These are phyloP conservation scores for Stegastes partitus DNA, from an alignment of 2,113 vertebrate genomes.

Conservation along the genomic window DNA sequence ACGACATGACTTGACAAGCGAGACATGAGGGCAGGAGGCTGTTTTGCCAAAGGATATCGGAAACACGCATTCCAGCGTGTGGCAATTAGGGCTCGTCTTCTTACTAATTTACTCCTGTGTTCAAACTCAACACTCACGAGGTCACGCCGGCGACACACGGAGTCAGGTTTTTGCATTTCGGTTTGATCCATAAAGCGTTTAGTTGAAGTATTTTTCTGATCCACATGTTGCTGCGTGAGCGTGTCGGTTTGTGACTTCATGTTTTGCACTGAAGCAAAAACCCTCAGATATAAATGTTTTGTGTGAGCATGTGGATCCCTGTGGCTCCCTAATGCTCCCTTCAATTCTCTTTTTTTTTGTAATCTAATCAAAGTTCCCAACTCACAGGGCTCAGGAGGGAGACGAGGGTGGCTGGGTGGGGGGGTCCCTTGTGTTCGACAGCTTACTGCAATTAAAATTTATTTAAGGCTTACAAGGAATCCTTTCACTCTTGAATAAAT, in stretches of 20 bases:
- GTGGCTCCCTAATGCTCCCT: slow-evolving; percentile 40
- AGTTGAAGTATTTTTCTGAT: neutral
- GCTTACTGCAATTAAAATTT: slow-evolving; percentile 87
- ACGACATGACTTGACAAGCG: slow-evolving; percentile 84
- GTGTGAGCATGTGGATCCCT: slow-evolving; percentile 29
- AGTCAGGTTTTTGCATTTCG: neutral
- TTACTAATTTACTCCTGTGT: slow-evolving; percentile 30
- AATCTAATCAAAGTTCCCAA: slow-evolving; percentile 80
- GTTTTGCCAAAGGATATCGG: slow-evolving; percentile 73
- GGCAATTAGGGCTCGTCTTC: slow-evolving; percentile 57
- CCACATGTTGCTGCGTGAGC: neutral
- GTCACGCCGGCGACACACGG: neutral
- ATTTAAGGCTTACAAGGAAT: slow-evolving; percentile 84
- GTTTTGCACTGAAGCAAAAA: slow-evolving; percentile 9
- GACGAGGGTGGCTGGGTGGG: neutral
- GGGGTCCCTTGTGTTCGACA: slow-evolving; percentile 75
- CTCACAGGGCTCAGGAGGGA: slow-evolving; percentile 50
- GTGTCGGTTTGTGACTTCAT: slow-evolving; percentile 11
- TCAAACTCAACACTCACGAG: slow-evolving; percentile 19
- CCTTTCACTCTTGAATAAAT: slow-evolving; percentile 84
- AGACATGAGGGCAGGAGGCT: slow-evolving; percentile 74
- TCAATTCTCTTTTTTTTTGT: slow-evolving; percentile 48
- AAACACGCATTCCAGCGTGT: slow-evolving; percentile 72
- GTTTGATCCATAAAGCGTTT: neutral
- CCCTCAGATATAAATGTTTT: slow-evolving; percentile 39